These are phyloP conservation scores for Podargus strigoides DNA, from an alignment of 2,797 vertebrate genomes.

Conservation along the genomic window DNA sequence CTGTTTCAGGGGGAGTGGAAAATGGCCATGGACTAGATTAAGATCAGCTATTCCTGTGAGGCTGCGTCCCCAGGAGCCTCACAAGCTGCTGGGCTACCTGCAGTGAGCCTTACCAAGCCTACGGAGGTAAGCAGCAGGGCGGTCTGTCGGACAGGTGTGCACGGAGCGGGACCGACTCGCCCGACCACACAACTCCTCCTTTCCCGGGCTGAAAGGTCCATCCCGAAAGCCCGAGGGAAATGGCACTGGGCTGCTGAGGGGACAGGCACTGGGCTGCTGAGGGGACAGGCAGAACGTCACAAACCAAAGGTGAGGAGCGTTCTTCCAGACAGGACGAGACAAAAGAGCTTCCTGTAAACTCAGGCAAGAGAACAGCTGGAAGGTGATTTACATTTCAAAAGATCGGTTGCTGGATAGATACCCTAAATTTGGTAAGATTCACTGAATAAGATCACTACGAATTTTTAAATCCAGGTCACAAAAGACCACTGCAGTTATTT, in stretches of 20 bases:
- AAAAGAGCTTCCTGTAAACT: neutral
- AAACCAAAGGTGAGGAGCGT: neutral
- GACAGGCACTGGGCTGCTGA: neutral
- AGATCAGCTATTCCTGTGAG: neutral
- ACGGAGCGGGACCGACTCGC: neutral
- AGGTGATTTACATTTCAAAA: neutral
- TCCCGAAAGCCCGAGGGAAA: slow-evolving; percentile 54
- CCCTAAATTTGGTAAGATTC: neutral
- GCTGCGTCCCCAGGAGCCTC: neutral
- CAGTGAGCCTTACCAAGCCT: no score
- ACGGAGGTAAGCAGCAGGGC: no score
- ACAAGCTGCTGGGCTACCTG: neutral
- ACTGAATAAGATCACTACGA: neutral
- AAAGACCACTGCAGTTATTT: neutral
- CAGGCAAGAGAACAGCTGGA: slow-evolving; percentile 19
- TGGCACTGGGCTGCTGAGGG: slow-evolving; percentile 36
- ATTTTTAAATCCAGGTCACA: neutral
- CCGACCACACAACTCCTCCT: neutral
- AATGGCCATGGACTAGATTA: neutral
- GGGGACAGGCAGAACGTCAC: neutral
- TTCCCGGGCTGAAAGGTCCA: slow-evolving; percentile 5
- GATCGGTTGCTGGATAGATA: neutral
- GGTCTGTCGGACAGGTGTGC: neutral
- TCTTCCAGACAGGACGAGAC: neutral
- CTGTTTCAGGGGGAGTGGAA: slow-evolving; percentile 27